Evolutionary conservation across 1,140 invertebrate species (phyloP), one percentile per base, ranked within the genome.

Genomic region (Atopsyche davidsoni): DNA sequence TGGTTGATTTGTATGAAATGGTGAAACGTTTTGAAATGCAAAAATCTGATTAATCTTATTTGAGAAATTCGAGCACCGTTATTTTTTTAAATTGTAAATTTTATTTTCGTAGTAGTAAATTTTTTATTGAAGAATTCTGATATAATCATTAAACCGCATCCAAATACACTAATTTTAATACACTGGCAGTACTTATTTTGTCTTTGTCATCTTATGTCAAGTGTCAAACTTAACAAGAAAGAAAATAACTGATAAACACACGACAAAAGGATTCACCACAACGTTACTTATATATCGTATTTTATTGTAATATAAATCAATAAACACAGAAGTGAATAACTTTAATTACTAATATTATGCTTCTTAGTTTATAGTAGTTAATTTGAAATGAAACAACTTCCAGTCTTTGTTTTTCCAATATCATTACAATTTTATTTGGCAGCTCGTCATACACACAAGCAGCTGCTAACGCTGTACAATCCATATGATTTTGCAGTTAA

Each of bases 391-490:
- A 72, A 72, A 61, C 80, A 80, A 62, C 73, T 84, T 52, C 87
- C 88, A 51, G 84, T 91, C 11, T 91, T 92, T 70, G 86, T 89
- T 28, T 90, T 89, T 67, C 89, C 89, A 19, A 77, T 81, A 38
- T 77, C 75, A 17, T 73, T 93, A 19, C 83, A 80, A 53, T 92
- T 93, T 69, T 89, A 82, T 70, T 70, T 87, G 53, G 81, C 81
- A 60, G 84, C 89, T 53, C 79, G 82, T 55, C 78, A 79, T 25
- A 82, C 82, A 1, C 82, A 89, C 63, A 90, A 89, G 65, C 88
- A 91, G 71, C 73, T 91, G 35, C 65, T 93, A 23, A 92, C 88
- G 31, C 69, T 94, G 28, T 91, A 91, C 62, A 94, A 92, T 75
- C 89, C 88, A 2, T 92, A 92, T 67, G 88, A 92, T 52, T 89